Base-by-base conservation (phyloP, 1,140 invertebrate genomes). In the Drosophila arawakana region DNA sequence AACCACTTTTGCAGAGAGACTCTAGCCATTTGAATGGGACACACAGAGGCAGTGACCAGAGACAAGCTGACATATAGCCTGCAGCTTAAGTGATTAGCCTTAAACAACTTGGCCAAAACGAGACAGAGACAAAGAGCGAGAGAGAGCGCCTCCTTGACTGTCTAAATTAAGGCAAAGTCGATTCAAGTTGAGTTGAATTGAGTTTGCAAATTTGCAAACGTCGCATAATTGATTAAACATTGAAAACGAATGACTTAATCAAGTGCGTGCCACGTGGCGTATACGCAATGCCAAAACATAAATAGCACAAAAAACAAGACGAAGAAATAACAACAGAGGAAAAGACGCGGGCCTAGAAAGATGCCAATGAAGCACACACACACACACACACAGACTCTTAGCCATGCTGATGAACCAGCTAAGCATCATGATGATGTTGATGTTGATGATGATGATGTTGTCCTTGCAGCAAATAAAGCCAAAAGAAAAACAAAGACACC, bases 211-310 rank as follows among this genome's bases (percentile, higher is more conserved):
- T 88, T 82, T 70, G 79, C 83, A 74, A 88, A 73, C 79, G 73
- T 77, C 72, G 82, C 83, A 82, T 86, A 86, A 86, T 80, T 88
- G 83, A 86, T 83, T 88, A 80, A 80, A 77, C 77, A 70, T 72
- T 72, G 34, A 52, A 54, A 84, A 70, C 63, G 76, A 82, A 76
- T 68, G 83, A 88, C 82, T 82, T 88, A 80, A 86, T 86, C 82
- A 86, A 82, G 73, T 74, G 62, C 79, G 72, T 71, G 80, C 72
- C 75, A 80, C 73, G 67, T 82, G 73, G 79, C 83, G 82, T 76
- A 86, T 86, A 81, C 69, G 82, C 79, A 86, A 86, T 76, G 57
- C 15, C 47, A 78, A 50, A 50, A 46, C 50, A 54, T 35, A 54
- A 35, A 54, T 30, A 13, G n/a, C 50, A 11, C 25, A 43, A 18